Conservation (phyloP, 2,113 vertebrate genomes). For the Sinocyclocheilus grahami region DNA sequence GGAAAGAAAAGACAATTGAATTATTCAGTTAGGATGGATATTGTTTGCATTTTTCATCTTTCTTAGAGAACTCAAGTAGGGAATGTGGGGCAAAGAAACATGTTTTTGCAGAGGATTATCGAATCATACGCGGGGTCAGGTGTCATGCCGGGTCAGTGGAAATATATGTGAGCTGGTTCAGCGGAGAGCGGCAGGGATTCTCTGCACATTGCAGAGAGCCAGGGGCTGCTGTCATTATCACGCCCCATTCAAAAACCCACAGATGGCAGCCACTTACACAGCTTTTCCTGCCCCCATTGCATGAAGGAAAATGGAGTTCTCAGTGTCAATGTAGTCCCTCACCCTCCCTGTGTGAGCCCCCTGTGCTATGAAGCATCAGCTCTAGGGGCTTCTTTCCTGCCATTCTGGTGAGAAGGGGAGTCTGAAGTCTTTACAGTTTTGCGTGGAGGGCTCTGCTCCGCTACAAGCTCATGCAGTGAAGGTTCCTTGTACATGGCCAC, state of each 20-base stretch:
- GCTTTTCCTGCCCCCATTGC: constrained; percentile 60
- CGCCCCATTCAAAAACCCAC: not conserved
- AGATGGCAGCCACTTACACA: not conserved
- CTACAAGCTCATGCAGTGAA: constrained; percentile 81
- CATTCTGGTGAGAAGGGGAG: constrained; percentile 70
- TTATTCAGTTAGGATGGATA: not conserved
- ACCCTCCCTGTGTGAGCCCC: constrained; percentile 71
- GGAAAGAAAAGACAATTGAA: not conserved
- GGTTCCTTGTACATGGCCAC: constrained; percentile 89
- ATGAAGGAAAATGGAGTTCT: constrained; percentile 63
- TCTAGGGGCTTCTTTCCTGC: constrained; percentile 72
- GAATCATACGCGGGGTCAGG: not conserved
- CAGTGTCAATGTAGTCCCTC: constrained; percentile 64
- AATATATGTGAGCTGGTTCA: not conserved
- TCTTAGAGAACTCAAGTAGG: not conserved
- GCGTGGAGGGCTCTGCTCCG: constrained; percentile 76
- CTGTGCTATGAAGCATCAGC: constrained; percentile 76
- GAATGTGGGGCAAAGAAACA: not conserved
- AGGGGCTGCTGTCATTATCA: constrained; percentile 25
- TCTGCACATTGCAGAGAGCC: not conserved
- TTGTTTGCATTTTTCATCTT: not conserved
- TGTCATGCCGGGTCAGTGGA: constrained; percentile 38
- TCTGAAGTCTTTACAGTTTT: constrained; percentile 77
- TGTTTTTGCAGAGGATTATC: constrained; percentile 2
- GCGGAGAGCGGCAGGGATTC: constrained; percentile 10